phyloP scores from a whole-genome alignment of 2,797 vertebrate genomes.

The Botia almorhae region DNA sequence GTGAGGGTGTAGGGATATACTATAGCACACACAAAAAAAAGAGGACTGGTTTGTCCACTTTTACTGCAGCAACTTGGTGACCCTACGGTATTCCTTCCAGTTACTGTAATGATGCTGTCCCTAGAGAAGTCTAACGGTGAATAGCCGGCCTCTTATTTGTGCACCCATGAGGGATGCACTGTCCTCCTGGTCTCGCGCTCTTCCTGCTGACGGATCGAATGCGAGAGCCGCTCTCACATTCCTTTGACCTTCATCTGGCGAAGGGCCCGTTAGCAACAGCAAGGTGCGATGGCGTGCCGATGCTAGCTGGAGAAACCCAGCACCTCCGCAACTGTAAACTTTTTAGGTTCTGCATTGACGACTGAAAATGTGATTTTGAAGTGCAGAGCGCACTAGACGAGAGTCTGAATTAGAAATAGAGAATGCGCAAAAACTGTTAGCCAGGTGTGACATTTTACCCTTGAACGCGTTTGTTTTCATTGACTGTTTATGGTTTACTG shows the following conservation, averaged over 20 bases:
- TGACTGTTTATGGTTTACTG: constrained; percentile 44
- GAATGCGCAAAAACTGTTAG: constrained; percentile 45
- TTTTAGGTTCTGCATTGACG: background rate
- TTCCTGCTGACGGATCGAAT: constrained; percentile 72
- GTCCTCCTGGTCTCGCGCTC: constrained; percentile 48
- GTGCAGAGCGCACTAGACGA: constrained; percentile 38
- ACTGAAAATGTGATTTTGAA: constrained; percentile 51
- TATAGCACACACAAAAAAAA: constrained; percentile 18
- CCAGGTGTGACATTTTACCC: constrained; percentile 15
- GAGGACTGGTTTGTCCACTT: constrained; percentile 77
- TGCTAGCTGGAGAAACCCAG: constrained; percentile 70
- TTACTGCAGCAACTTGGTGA: constrained; percentile 72
- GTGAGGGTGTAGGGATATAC: constrained; percentile 29
- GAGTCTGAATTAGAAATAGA: constrained; percentile 31
- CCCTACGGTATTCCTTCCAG: constrained; percentile 64
- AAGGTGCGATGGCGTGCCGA: constrained; percentile 67
- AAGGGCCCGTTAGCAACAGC: constrained; percentile 72
- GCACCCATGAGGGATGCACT: constrained; percentile 49
- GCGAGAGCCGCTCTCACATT: constrained; percentile 81
- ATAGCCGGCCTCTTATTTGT: constrained; percentile 48
- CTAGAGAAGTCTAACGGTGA: constrained; percentile 53
- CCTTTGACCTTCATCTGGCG: constrained; percentile 90
- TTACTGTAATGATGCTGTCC: constrained; percentile 38
- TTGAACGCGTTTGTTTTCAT: constrained; percentile 53
- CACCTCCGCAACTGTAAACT: constrained; percentile 26